These are phyloP conservation scores for Cinara cedri DNA, from an alignment of 2,888 invertebrate genomes.

Conservation along the genomic window DNA sequence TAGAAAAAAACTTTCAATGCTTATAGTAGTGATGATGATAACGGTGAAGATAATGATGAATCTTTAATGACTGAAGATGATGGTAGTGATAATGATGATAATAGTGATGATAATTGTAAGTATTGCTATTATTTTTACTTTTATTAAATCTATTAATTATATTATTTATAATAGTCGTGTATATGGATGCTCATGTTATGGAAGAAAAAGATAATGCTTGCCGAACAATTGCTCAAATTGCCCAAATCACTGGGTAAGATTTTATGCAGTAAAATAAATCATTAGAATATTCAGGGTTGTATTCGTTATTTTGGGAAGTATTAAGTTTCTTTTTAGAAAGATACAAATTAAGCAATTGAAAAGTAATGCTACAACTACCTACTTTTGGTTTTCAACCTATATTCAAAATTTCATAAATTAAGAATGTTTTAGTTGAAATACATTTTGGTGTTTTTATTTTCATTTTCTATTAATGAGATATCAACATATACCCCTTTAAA, in stretches of 20 bases:
- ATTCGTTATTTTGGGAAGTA: no score
- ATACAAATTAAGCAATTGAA: no score
- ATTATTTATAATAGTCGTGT: constrained; percentile 16
- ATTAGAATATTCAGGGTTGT: background rate
- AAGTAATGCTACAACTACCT: no score
- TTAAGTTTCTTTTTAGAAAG: no score
- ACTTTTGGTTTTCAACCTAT: no score
- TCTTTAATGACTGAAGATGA: constrained; percentile 24
- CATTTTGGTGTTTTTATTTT: no score
- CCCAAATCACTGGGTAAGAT: constrained; percentile 41
- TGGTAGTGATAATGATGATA: background rate
- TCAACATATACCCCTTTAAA: no score
- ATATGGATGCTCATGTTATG: constrained; percentile 47
- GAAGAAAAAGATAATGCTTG: constrained; percentile 55
- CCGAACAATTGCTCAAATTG: constrained; percentile 40
- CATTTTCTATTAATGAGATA: no score
- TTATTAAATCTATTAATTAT: background rate
- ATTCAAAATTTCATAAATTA: no score
- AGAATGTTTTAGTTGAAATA: no score
- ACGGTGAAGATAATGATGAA: constrained; percentile 41
- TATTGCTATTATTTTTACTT: background rate
- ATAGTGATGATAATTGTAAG: constrained; percentile 29
- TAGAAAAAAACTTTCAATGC: constrained; percentile 43
- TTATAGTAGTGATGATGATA: constrained; percentile 38
- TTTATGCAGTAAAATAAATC: background rate